Conservation (phyloP, 2,888 invertebrate species). For the Pristionchus japonicus region DNA sequence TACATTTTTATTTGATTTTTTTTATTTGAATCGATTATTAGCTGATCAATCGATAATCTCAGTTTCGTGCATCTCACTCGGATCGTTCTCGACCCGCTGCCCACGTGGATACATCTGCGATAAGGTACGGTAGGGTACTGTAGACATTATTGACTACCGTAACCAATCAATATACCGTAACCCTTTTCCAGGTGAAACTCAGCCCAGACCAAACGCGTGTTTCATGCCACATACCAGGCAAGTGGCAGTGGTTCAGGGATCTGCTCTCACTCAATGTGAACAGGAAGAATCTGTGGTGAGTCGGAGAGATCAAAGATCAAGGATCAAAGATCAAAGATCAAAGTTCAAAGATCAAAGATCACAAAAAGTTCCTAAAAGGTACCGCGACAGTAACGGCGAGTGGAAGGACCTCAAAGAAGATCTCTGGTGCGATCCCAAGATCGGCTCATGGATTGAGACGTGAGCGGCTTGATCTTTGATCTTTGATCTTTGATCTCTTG, state of each 20-base stretch:
- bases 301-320: too few relatives aligned
- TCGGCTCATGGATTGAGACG: slow-evolving; percentile 3
- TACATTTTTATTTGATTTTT: not conserved
- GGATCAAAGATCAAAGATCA: too few relatives aligned
- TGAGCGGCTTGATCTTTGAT: not conserved
- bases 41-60: too few relatives aligned
- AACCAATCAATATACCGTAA: not conserved
- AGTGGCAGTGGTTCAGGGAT: not conserved
- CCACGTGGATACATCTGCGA: not conserved
- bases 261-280: not conserved
- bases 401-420: not conserved
- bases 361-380: not conserved
- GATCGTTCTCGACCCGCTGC: not conserved
- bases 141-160: not conserved
- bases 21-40: not conserved
- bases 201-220: not conserved
- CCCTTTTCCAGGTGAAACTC: not conserved
- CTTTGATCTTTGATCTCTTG: slow-evolving; percentile 14
- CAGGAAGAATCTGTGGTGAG: not conserved
- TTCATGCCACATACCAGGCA: not conserved
- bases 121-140: not conserved
- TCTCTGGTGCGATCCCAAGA: not conserved
- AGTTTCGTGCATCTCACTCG: slow-evolving; percentile 18
- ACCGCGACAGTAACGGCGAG: not conserved
- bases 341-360: too few relatives aligned